Base-by-base conservation (phyloP, 2,797 vertebrate species). In the Diglossa cyanea region DNA sequence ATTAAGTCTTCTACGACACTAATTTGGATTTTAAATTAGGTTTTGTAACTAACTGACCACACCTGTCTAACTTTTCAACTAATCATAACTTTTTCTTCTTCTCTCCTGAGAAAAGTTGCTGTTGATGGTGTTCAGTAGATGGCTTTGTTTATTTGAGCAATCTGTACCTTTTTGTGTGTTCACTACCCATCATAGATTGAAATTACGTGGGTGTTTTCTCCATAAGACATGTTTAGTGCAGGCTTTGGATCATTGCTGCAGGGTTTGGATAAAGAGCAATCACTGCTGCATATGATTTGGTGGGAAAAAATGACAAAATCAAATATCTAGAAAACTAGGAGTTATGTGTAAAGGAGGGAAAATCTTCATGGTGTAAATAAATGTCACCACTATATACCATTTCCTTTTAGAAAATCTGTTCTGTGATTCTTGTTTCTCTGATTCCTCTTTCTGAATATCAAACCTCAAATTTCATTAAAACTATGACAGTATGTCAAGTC, bases 401-500 rank as follows among this genome's bases (percentile, higher is more conserved):
- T 87, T 72, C 9, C 28, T 67, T 81, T 78, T 40, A 57, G 24
- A 72, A 87, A 20, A 70, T 16, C 2, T 67, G 1, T 42, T 67
- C 4, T 50, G 11, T 47, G 8, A n/a, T 65, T 87, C 35, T 30
- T 3, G 4, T 79, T 73, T 73, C 19, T 85, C 45, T 15, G 19
- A 42, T 65, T 72, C 8, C 5, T 37, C 7, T 48, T 82, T 47
- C 17, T 83, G 40, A 62, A 47, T 62, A 86, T 72, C 26, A 81
- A 73, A 42, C 10, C 39, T 86, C 37, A 75, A 57, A 65, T 72
- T 93, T 91, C 77, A 42, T 58, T 79, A 50, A 77, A 71, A 23
- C 2, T 45, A 23, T 42, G 30, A 42, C 5, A 84, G 10, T 23
- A 77, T 73, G 28, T 72, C 58, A 81, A 62, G 14, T 44, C 48